A percentile compares a stretch with the other conserved stretches of the same genome.
These are phyloP conservation scores for Platichthys stellatus DNA, from an alignment of 2,113 vertebrate species.

Conservation along the genomic window DNA sequence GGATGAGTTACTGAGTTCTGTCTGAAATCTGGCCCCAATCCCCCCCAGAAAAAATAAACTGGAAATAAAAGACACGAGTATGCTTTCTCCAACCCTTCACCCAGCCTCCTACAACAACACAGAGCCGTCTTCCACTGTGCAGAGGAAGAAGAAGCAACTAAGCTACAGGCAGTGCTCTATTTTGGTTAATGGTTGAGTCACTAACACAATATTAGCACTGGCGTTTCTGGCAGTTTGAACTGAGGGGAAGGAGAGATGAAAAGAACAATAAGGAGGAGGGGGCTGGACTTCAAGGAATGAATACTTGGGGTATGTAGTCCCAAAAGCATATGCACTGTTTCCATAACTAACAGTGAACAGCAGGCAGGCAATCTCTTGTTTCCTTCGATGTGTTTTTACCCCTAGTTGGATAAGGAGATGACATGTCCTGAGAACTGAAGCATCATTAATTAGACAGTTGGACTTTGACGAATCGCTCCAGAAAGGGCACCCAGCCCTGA, in stretches of 20 bases:
- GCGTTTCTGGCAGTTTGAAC: constrained; percentile 59
- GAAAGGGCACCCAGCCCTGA: constrained; percentile 80
- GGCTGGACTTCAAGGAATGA: constrained; percentile 30
- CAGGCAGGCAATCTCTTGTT: constrained; percentile 40
- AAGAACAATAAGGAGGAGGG: constrained; percentile 19
- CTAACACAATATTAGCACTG: constrained; percentile 75
- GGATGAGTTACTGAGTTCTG: constrained; percentile 48
- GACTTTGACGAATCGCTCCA: constrained; percentile 80
- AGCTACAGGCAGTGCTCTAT: constrained; percentile 53
- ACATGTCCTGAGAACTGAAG: constrained; percentile 70
- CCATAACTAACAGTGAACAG: constrained; percentile 46
- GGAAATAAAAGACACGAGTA: constrained; percentile 38
- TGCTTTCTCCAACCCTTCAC: constrained; percentile 41
- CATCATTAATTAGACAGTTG: constrained; percentile 81
- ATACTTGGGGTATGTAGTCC: constrained; percentile 27
- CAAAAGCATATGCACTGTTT: constrained; percentile 35
- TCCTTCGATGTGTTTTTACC: constrained; percentile 65
- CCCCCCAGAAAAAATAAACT: constrained; percentile 9
- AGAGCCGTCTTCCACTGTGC: constrained; percentile 42
- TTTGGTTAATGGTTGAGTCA: constrained; percentile 76
- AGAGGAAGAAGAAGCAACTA: constrained; percentile 25
- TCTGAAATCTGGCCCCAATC: constrained; percentile 25
- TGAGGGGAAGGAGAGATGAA: constrained; percentile 55
- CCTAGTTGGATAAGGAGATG: constrained; percentile 59
- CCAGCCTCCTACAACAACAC: constrained; percentile 55